These are phyloP conservation scores for Aurelia sp. DNA, from an alignment of 30 jellyfish, hydroid and myxozoan species.

Conservation along the genomic window DNA sequence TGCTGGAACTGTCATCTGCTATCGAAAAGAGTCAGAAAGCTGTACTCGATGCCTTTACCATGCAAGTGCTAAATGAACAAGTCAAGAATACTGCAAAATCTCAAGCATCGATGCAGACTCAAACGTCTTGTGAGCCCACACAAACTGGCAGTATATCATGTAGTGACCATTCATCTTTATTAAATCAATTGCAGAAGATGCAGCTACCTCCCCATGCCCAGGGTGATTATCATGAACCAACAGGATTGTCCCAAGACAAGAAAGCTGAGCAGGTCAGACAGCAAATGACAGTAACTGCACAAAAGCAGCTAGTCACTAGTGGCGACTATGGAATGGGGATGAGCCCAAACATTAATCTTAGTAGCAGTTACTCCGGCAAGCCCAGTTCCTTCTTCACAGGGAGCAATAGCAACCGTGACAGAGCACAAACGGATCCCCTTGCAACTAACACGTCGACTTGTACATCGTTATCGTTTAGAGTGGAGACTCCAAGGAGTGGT, in stretches of 20 bases:
- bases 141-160: neutral
- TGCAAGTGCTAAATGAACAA: conserved; percentile 33
- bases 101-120: conserved; percentile 35
- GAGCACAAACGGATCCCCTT: conserved; percentile 62
- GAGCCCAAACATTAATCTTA: neutral
- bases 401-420: conserved; percentile 4
- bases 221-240: neutral
- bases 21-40: conserved; percentile 3
- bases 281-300: neutral
- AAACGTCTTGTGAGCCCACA: conserved; percentile 9
- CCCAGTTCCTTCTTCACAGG: neutral
- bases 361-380: neutral
- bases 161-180: conserved; percentile 4
- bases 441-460: neutral
- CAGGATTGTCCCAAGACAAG: neutral
- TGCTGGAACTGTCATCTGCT: conserved; percentile 12
- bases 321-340: neutral
- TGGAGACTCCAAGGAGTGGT: neutral
- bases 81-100: conserved; percentile 23
- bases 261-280: neutral
- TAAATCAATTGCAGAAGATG: conserved; percentile 23
- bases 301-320: neutral
- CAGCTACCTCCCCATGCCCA: neutral
- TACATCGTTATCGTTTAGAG: neutral
- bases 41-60: conserved; percentile 23